Evolutionary conservation across 2,888 invertebrate genomes (phyloP).

Genomic region (Caenorhabditis zanzibari): DNA sequence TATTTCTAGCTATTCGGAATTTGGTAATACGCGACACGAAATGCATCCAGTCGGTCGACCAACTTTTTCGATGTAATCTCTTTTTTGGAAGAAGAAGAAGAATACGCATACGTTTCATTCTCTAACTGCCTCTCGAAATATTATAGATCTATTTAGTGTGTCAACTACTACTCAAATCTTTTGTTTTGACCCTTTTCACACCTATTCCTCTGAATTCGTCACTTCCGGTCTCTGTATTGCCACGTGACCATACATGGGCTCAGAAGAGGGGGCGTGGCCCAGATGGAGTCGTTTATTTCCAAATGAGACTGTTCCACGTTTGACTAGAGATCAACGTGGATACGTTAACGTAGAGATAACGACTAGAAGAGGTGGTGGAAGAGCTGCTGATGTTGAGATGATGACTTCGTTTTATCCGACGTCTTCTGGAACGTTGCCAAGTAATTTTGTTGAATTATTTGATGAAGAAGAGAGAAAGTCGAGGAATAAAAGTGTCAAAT

Average conservation of each 20-base stretch:
- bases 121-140: conserved; percentile 38
- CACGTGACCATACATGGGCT: conserved; percentile 41
- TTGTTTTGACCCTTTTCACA: conserved; percentile 37
- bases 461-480: conserved; percentile 56
- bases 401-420: conserved; percentile 18
- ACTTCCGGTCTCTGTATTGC: conserved; percentile 16
- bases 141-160: conserved; percentile 33
- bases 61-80: conserved; percentile 57
- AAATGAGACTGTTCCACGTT: conserved; percentile 33
- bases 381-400: conserved; percentile 47
- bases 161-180: conserved; percentile 13
- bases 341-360: conserved; percentile 59
- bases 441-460: conserved; percentile 56
- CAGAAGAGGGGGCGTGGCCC: conserved; percentile 51
- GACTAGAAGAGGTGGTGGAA: conserved; percentile 23
- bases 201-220: conserved; percentile 24
- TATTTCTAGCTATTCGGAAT: conserved; percentile 46
- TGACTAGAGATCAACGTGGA: conserved; percentile 34
- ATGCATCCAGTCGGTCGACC: conserved; percentile 26
- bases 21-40: conserved; percentile 47
- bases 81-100: conserved; percentile 13
- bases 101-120: conserved; percentile 38
- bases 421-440: conserved; percentile 18
- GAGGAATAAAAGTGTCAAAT: conserved; percentile 58
- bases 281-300: conserved; percentile 61